Percentiles rank a stretch among this genome's conserved stretches.
Evolutionary conservation across 1,140 invertebrate species (phyloP).

Genomic region (Oedothorax gibbosus): DNA sequence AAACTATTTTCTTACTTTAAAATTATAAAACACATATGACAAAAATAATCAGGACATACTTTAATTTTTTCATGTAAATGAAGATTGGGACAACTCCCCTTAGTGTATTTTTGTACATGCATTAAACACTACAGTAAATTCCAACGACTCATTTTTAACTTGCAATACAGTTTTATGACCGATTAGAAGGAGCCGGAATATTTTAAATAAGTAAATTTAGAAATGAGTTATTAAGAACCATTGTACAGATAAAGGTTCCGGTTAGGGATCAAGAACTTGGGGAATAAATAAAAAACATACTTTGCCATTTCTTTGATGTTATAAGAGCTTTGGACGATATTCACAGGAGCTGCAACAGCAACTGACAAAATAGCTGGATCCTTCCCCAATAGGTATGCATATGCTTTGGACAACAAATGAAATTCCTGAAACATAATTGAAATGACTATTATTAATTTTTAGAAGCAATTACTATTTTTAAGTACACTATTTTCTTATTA

Average conservation of each 20-base stretch:
- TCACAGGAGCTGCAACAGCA: constrained; percentile 80
- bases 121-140: no score
- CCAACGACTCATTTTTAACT: no score
- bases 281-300: constrained; percentile 67
- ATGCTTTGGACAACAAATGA: neutral
- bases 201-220: neutral
- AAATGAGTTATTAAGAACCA: no score
- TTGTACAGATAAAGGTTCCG: neutral
- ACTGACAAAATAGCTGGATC: constrained; percentile 73
- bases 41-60: no score
- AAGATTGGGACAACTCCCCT: no score
- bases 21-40: no score
- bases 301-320: constrained; percentile 80
- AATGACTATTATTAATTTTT: neutral
- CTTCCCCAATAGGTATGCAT: neutral
- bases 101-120: no score
- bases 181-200: no score
- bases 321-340: constrained; percentile 81
- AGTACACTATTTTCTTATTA: neutral
- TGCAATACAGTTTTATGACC: no score
- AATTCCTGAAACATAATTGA: constrained; percentile 28
- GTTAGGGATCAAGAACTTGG: no score
- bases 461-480: neutral
- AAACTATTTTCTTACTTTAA: no score
- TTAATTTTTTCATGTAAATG: no score